Percentiles rank a stretch among this genome's conserved stretches.
phyloP scores from a whole-genome alignment of 2,113 vertebrate genomes.

The Chinchilla lanigera region DNA sequence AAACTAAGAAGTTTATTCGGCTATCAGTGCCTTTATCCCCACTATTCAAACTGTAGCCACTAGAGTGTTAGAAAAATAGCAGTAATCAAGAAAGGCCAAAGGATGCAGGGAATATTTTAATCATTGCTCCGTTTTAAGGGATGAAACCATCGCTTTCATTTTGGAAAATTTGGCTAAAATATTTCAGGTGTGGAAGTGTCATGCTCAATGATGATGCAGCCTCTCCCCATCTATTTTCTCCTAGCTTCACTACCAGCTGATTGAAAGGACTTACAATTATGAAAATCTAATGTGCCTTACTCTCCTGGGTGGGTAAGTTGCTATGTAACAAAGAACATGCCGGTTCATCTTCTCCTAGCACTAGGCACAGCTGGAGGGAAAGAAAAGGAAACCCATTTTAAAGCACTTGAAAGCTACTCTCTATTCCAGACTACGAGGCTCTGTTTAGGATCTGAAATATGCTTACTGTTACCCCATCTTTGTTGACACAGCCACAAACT shows the following conservation, averaged over 20 bases:
- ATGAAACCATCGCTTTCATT: background rate
- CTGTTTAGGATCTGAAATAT: conserved; percentile 81
- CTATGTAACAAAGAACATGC: conserved; percentile 78
- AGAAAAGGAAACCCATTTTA: conserved; percentile 82
- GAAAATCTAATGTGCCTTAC: conserved; percentile 19
- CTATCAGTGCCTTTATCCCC: background rate
- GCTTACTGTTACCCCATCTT: conserved; percentile 82
- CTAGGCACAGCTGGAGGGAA: conserved; percentile 80
- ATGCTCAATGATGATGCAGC: background rate
- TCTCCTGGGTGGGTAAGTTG: conserved; percentile 38
- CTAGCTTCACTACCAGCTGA: conserved; percentile 20
- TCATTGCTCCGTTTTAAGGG: background rate
- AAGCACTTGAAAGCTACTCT: conserved; percentile 78
- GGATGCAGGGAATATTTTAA: background rate
- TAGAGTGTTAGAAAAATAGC: background rate
- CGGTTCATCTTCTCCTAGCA: conserved; percentile 73
- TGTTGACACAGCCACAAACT: conserved; percentile 83
- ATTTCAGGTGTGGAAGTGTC: background rate
- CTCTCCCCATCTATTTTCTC: conserved; percentile 8
- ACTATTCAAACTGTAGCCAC: background rate
- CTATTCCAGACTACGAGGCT: conserved; percentile 80
- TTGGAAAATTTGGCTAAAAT: conserved; percentile 5
- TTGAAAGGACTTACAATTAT: conserved; percentile 57
- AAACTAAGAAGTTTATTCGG: background rate
- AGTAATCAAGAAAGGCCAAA: background rate